Base-by-base conservation (phyloP, 64 coral and sea anemone genomes). In the Exaiptasia diaphana region DNA sequence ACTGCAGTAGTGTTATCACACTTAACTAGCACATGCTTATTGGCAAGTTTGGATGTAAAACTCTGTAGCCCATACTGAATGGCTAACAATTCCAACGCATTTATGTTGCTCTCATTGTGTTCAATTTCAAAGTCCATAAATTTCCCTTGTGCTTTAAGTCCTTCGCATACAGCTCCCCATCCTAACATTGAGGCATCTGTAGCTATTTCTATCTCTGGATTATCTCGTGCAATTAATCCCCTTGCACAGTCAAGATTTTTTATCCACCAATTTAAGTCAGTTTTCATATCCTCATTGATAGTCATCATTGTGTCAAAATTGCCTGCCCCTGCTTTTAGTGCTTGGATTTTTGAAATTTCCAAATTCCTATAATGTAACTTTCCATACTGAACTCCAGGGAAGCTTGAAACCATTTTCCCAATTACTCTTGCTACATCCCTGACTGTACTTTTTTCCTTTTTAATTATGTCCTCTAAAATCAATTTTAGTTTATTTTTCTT, bases 1-100 rank as follows among this genome's bases (percentile, higher is more conserved):
- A 78, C 75, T 20, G 75, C 75, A 15, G 75, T 58, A 53, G 75
- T 78, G 50, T 78, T 78, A 56, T 78, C 75, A 20, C 30, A 27
- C 30, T 77, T 28, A 5, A 53, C 26, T n/a, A 12, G 50, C 22
- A 77, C 55, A 34, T 77, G 50, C n/a, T n/a, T n/a, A n/a, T n/a
- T 26, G 27, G 10, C 25, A 67, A 17, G 31, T 38, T 50, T 67
- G 24, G 3, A 9, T 68, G 1, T 3, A 23, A 21, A 82, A 34
- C 10, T 42, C 35, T 64, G 40, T 80, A 3, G 41, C 21, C 17
- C 52, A 54, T 54, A 54, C 17, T 54, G 52, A 17, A 54, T 54
- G 24, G 52, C 52, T 18, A 54, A 54, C 4, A 54, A 17, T 7
- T 54, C 52, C 4, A 54, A 23, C 17, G 17, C 15, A 54, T 54